Percentiles rank a stretch among this genome's conserved stretches.
phyloP scores from a whole-genome alignment of 2,797 vertebrate genomes.

The Danio albolineatus region DNA sequence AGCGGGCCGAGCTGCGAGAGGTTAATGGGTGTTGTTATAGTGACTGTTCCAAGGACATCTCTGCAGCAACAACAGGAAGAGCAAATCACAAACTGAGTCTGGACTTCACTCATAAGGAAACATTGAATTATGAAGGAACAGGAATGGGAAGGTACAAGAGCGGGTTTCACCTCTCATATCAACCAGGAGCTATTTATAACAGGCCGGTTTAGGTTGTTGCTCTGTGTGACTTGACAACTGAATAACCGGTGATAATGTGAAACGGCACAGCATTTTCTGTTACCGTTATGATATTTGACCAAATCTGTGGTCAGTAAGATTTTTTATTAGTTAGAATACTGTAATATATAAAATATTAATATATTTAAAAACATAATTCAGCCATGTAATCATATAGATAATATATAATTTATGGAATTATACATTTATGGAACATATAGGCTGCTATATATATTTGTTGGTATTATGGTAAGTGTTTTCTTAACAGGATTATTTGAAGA shows the following conservation, averaged over 20 bases:
- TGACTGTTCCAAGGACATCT: conserved; percentile 86
- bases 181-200: conserved; percentile 54
- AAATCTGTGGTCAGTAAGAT: not conserved
- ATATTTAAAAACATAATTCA: not conserved
- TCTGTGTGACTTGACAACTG: not conserved
- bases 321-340: not conserved
- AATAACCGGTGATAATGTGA: not conserved
- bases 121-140: conserved; percentile 54
- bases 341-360: not conserved
- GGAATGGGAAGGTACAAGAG: conserved; percentile 49
- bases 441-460: not conserved
- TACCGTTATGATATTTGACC: not conserved
- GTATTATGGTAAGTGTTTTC: not conserved
- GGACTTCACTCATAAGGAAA: conserved; percentile 52
- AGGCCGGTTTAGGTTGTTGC: conserved; percentile 33
- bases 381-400: no score
- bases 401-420: no score
- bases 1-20: conserved; percentile 79
- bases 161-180: conserved; percentile 49
- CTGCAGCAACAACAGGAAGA: conserved; percentile 71
- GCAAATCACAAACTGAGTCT: conserved; percentile 53
- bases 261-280: not conserved
- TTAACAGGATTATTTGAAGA: not conserved
- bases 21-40: conserved; percentile 84
- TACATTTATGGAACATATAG: not conserved